A percentile compares a stretch with the other conserved stretches of the same genome.
Evolutionary conservation across 2,888 invertebrate genomes (phyloP).

Genomic region (Dasypogon diadema): DNA sequence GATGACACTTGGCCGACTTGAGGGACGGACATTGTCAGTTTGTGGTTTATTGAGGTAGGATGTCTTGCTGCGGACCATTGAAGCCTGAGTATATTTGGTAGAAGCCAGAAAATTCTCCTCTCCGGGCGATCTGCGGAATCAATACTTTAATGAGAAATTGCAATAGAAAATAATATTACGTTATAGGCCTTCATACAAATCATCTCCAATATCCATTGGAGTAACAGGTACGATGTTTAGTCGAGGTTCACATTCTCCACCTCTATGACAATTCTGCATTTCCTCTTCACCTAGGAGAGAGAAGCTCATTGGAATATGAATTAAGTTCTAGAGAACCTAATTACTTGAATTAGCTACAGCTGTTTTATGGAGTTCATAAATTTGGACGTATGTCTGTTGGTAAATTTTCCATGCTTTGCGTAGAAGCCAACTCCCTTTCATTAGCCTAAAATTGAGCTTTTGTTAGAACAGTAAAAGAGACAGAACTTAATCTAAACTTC

Average conservation of each 20-base stretch:
- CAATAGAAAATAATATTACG: not conserved
- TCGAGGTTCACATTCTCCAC: too few species aligned
- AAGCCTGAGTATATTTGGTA: not conserved
- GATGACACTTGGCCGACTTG: not conserved
- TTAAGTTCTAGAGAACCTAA: not conserved
- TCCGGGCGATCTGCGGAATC: not conserved
- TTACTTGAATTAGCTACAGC: not conserved
- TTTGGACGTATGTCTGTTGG: constrained; percentile 74
- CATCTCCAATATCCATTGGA: not conserved
- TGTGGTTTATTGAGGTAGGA: not conserved
- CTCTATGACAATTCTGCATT: not conserved
- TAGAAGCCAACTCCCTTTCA: constrained; percentile 77
- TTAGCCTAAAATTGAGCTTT: constrained; percentile 57
- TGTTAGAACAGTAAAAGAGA: too few species aligned
- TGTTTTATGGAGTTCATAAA: constrained; percentile 70
- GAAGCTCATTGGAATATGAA: not conserved
- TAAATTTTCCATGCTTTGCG: constrained; percentile 79
- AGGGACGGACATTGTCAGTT: not conserved
- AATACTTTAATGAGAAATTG: not conserved
- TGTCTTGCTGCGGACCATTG: constrained; percentile 50
- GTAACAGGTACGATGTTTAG: constrained; percentile 22
- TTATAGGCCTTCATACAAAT: too few species aligned
- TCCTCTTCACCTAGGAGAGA: not conserved
- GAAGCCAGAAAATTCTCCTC: not conserved
- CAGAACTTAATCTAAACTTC: too few species aligned